Evolutionary conservation across 2,888 invertebrate genomes (phyloP), one percentile per base, ranked within the genome.

Genomic region (Drosophila histrio): DNA sequence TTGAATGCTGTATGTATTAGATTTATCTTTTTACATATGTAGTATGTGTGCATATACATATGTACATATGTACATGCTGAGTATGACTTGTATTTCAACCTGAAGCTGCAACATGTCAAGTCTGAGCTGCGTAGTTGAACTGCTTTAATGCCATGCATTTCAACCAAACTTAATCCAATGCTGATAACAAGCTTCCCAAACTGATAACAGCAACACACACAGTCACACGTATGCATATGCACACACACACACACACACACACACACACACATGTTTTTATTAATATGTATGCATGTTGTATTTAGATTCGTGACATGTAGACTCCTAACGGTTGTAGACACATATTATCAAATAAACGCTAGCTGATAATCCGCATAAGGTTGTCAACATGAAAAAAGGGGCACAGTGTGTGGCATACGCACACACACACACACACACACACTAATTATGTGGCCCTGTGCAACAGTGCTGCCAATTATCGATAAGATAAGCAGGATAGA

Each of bases 331-430:
- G 36, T 44, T 61, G 34, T 64, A 24, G 7, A 19, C n/a, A 19
- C 21, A 28, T 13, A 68, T 68, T 69, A 79, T 79, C 67, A 76
- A 65, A 70, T 65, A 57, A 65, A 70, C 38, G 46, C 60, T 41
- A 47, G 59, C 62, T 63, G 57, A 67, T 77, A 64, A 79, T 50
- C 60, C 59, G 26, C 38, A 59, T 53, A 19, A 43, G 22, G 50
- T 52, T 47, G 32, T 15, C 32, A 34, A 15, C 22, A 15, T 36
- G 24, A 6, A 24, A 49, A 39, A 49, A 24, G 24, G 7, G 34
- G 11, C 26, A 17, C 17, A 26, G 15, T 9, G 26, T 43, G 26
- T 15, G 26, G 26, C 0, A 8, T 15, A n/a, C 5, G 5, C 6
- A 36, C 17, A 36, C 19, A 19, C 6, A 11, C 5, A 38, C 38